These are phyloP conservation scores for Eupithecia dodoneata DNA, from an alignment of 2,888 invertebrate genomes.

Conservation along the genomic window DNA sequence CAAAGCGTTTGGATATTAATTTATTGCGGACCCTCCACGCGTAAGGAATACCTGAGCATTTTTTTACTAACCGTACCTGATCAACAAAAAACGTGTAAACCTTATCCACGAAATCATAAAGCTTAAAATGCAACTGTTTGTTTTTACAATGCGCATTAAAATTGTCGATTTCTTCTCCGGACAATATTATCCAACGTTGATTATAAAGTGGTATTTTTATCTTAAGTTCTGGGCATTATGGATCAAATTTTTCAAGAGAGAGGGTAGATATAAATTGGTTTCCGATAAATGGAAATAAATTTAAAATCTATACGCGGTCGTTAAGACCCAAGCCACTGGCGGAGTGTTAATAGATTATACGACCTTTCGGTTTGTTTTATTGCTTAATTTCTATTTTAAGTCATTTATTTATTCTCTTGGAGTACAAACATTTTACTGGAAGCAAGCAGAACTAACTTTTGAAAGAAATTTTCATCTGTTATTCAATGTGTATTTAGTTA, in stretches of 20 bases:
- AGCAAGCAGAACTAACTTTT: not conserved
- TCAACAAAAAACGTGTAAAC: conserved; percentile 34
- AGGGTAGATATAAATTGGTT: conserved; percentile 32
- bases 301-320: conserved; percentile 70
- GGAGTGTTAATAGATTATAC: conserved; percentile 75
- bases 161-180: conserved; percentile 29
- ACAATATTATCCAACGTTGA: conserved; percentile 31
- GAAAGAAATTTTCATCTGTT: not conserved
- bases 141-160: conserved; percentile 18
- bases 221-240: conserved; percentile 16
- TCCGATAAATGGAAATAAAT: conserved; percentile 70
- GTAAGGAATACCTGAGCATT: conserved; percentile 67
- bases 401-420: conserved; percentile 32
- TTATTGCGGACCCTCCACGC: conserved; percentile 79
- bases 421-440: conserved; percentile 20
- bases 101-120: conserved; percentile 42
- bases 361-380: conserved; percentile 54
- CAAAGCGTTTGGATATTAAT: conserved; percentile 78
- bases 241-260: not conserved
- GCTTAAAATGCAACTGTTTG: conserved; percentile 38
- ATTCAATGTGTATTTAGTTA: not conserved
- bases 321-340: conserved; percentile 68
- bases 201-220: not conserved
- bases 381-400: conserved; percentile 54
- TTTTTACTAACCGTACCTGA: conserved; percentile 23